phyloP scores from a whole-genome alignment of 2,797 vertebrate genomes.

The Darevskia nairensis region DNA sequence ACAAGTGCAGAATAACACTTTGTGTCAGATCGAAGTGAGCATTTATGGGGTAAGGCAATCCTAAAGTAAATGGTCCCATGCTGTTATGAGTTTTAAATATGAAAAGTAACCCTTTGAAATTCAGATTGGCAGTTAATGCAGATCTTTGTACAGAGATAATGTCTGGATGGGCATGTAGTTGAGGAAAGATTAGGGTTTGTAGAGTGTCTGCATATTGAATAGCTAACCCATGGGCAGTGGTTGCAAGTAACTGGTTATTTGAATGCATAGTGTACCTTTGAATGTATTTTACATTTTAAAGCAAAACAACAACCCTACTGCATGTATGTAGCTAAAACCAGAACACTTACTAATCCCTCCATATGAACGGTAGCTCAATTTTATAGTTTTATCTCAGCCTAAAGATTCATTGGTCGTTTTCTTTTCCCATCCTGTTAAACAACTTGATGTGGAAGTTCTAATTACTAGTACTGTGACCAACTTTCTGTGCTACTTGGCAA shows the following conservation, averaged over 20 bases:
- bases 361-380: not conserved
- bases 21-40: too few species aligned
- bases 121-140: too few species aligned
- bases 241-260: not conserved
- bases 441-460: too few species aligned
- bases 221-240: not conserved
- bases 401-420: not conserved
- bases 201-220: not conserved
- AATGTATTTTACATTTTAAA: not conserved
- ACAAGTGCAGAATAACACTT: too few species aligned
- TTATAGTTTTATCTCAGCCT: not conserved
- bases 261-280: not conserved
- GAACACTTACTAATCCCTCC: not conserved
- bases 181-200: not conserved
- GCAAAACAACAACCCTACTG: not conserved
- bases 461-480: not conserved
- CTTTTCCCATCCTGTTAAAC: too few species aligned
- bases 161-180: not conserved
- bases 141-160: not conserved
- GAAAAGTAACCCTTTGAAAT: too few species aligned
- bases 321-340: not conserved
- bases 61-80: too few species aligned
- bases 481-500: not conserved
- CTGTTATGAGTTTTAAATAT: too few species aligned
- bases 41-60: too few species aligned